These are phyloP conservation scores for Enteromius paludinosus DNA, from an alignment of 2,797 vertebrate genomes.

Conservation along the genomic window DNA sequence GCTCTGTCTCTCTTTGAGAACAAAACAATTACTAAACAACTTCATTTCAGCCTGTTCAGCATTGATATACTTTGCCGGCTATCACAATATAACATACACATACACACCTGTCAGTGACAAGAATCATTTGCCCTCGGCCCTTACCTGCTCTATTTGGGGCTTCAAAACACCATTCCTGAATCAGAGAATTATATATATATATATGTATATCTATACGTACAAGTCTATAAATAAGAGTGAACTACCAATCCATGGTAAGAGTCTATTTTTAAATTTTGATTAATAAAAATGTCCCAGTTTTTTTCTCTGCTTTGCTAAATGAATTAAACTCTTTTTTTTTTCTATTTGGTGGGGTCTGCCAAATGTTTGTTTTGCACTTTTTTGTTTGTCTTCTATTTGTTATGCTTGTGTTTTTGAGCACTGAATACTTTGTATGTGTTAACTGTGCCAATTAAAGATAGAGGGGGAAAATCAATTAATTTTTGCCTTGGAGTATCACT, in stretches of 20 bases:
- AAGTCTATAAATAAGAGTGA: constrained; percentile 80
- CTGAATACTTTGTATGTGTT: constrained; percentile 86
- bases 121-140: background rate
- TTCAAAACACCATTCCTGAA: constrained; percentile 32
- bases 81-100: constrained; percentile 4
- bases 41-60: background rate
- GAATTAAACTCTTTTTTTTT: constrained; percentile 69
- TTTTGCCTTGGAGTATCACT: constrained; percentile 17
- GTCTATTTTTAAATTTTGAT: constrained; percentile 79
- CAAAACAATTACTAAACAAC: constrained; percentile 29
- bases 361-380: constrained; percentile 83
- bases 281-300: constrained; percentile 77
- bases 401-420: constrained; percentile 81
- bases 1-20: constrained; percentile 15
- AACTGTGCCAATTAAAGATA: constrained; percentile 86
- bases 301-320: constrained; percentile 76
- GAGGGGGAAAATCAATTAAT: constrained; percentile 64
- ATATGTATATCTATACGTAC: constrained; percentile 70
- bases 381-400: constrained; percentile 75
- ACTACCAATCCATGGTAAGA: constrained; percentile 65
- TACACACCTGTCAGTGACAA: constrained; percentile 7
- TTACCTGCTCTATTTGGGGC: constrained; percentile 5
- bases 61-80: background rate
- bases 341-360: constrained; percentile 70
- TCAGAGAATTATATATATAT: constrained; percentile 45